A percentile compares a stretch with the other conserved stretches of the same genome.
Evolutionary conservation across 2,888 invertebrate species (phyloP).

Genomic region (Clostera curtula): DNA sequence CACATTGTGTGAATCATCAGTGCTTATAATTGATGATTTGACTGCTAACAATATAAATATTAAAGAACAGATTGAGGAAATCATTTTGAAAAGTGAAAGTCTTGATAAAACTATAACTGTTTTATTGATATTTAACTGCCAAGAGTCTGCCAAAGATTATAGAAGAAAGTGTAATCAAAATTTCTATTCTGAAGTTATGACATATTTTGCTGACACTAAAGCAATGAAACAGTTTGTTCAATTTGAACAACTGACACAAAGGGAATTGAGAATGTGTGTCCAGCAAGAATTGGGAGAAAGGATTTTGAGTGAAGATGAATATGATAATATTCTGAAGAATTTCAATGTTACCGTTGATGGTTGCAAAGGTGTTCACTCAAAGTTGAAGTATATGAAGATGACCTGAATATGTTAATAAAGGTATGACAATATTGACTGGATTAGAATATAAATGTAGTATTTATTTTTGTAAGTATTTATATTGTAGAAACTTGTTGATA

Average conservation of each 20-base stretch:
- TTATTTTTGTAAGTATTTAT: too few relatives aligned
- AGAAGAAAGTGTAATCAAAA: slow-evolving; percentile 35
- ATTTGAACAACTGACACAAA: slow-evolving; percentile 41
- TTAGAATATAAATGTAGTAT: too few relatives aligned
- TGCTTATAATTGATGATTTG: slow-evolving; percentile 55
- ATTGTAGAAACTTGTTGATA: too few relatives aligned
- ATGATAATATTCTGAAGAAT: slow-evolving; percentile 39
- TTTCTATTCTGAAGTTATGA: slow-evolving; percentile 29
- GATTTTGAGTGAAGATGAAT: slow-evolving; percentile 22
- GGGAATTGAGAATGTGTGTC: slow-evolving; percentile 49
- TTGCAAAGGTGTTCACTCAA: slow-evolving; percentile 63
- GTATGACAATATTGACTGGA: slow-evolving; percentile 17
- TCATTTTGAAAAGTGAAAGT: slow-evolving; percentile 42
- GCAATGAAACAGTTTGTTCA: slow-evolving; percentile 38
- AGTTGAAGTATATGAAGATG: slow-evolving; percentile 47
- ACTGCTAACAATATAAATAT: slow-evolving; percentile 33
- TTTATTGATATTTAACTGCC: slow-evolving; percentile 55
- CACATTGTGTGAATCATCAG: slow-evolving; percentile 42
- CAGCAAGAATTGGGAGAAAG: slow-evolving; percentile 35
- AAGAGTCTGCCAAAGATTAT: slow-evolving; percentile 28
- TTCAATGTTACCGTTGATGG: slow-evolving; percentile 59
- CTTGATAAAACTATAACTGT: slow-evolving; percentile 44
- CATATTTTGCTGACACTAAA: slow-evolving; percentile 32
- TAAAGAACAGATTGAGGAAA: slow-evolving; percentile 28
- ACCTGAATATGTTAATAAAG: slow-evolving; percentile 17